Base-by-base conservation (phyloP, 2,797 vertebrate genomes). In the Anguilla obscura region DNA sequence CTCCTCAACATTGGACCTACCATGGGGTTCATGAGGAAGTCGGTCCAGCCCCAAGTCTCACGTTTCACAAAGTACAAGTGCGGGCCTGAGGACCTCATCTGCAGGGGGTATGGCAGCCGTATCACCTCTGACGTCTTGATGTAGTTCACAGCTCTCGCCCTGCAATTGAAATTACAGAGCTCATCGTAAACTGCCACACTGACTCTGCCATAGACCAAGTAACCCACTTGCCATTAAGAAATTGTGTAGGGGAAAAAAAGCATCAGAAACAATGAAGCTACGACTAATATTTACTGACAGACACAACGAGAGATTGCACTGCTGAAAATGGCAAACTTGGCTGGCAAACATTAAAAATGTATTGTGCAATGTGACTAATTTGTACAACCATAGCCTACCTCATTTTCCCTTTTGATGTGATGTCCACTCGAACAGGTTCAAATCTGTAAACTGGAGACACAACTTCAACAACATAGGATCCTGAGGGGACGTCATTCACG, bases 11-110 rank as follows among this genome's bases (percentile, higher is more conserved):
- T 7, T 36, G 7, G 36, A 95, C 94, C 9, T 96, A 99, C 99
- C 99, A 99, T 99, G 83, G 99, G 99, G 90, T 99, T 99, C 98
- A 99, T 99, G 48, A 99, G 97, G 92, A 99, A 99, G 93, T 99
- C 99, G 40, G 98, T 99, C 99, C 99, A 99, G 30, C 98, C 98
- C 99, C 99, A 99, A 7, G 98, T 99, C 92, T 99, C 99, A 89
- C 99, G 96, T 94, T 99, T 99, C 95, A 99, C 97, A 88, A 99
- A 99, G 92, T 99, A 99, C 21, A 94, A 97, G 91, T 97, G 97
- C 74, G 97, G 96, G 10, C 98, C 99, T 54, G 91, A 94, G 45
- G 98, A 96, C 91, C 98, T 96, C 93, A 99, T 95, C 90, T 99
- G 99, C 27, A 99, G 98, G 69, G 99, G 98, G 89, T 99, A 99